Percentiles rank a stretch among this genome's conserved stretches.
These are phyloP conservation scores for Xiphophorus couchianus DNA, from an alignment of 2,113 vertebrate genomes.

Conservation along the genomic window DNA sequence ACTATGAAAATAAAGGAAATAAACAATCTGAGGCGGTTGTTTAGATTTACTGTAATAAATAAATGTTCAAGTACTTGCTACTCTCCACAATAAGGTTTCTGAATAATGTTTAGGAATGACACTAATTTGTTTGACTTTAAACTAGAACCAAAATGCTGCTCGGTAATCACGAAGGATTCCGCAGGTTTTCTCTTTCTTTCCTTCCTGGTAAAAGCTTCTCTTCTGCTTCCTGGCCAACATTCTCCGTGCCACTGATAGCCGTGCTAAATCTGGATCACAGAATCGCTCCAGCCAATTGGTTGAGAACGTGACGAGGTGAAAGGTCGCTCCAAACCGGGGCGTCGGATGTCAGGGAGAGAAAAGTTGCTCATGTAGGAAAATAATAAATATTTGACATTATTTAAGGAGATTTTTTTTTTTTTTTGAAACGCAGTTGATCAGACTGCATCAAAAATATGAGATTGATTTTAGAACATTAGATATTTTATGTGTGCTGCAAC, in stretches of 20 bases:
- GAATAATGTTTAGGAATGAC: not conserved
- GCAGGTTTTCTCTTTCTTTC: not conserved
- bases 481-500: not conserved
- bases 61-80: no score
- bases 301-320: constrained; percentile 45
- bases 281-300: constrained; percentile 37
- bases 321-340: constrained; percentile 16
- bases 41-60: not conserved
- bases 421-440: no score
- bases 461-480: not conserved
- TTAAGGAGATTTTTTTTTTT: not conserved
- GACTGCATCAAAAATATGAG: not conserved
- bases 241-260: constrained; percentile 69
- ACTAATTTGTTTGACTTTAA: not conserved
- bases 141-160: no score
- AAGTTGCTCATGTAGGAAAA: not conserved
- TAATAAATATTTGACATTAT: not conserved
- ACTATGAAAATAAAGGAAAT: not conserved
- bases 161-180: not conserved
- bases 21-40: no score
- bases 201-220: constrained; percentile 1
- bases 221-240: constrained; percentile 43
- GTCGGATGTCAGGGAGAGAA: constrained; percentile 15
- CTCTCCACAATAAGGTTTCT: not conserved
- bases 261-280: constrained; percentile 67